A percentile compares a stretch with the other conserved stretches of the same genome.
Conservation (phyloP, 1,140 invertebrate species). For the Cheumatopsyche charites region DNA sequence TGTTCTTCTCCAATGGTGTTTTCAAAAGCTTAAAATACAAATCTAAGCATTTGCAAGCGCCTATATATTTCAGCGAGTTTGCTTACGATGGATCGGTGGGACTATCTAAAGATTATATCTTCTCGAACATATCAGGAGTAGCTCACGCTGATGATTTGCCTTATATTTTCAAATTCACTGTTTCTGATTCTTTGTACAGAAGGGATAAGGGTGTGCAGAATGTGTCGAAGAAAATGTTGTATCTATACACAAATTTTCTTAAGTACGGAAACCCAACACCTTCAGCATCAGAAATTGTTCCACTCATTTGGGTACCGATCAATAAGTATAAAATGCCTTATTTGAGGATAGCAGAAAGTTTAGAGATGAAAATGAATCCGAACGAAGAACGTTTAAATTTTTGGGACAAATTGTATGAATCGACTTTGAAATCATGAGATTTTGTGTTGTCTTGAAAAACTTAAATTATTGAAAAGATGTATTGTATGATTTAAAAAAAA, state of each 20-base stretch:
- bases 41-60: not conserved
- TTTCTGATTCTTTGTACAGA: constrained; percentile 48
- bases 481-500: too few species aligned
- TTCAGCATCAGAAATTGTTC: constrained; percentile 8
- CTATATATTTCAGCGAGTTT: constrained; percentile 50
- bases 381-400: constrained; percentile 54
- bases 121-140: constrained; percentile 50
- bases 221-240: constrained; percentile 54
- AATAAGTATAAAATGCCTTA: constrained; percentile 51
- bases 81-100: constrained; percentile 52
- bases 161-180: constrained; percentile 54
- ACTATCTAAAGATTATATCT: constrained; percentile 53
- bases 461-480: too few species aligned
- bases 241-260: constrained; percentile 62
- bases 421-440: not conserved
- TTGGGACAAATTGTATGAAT: constrained; percentile 56
- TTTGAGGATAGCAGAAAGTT: constrained; percentile 53
- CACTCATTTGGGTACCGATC: constrained; percentile 53
- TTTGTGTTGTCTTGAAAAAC: too few species aligned
- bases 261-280: constrained; percentile 60
- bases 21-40: constrained; percentile 8
- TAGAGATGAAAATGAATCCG: constrained; percentile 55
- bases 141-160: constrained; percentile 56
- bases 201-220: constrained; percentile 51
- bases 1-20: constrained; percentile 8